A percentile compares a stretch with the other conserved stretches of the same genome.
Evolutionary conservation across 2,888 invertebrate genomes (phyloP).

Genomic region (Quadroppia sp.): DNA sequence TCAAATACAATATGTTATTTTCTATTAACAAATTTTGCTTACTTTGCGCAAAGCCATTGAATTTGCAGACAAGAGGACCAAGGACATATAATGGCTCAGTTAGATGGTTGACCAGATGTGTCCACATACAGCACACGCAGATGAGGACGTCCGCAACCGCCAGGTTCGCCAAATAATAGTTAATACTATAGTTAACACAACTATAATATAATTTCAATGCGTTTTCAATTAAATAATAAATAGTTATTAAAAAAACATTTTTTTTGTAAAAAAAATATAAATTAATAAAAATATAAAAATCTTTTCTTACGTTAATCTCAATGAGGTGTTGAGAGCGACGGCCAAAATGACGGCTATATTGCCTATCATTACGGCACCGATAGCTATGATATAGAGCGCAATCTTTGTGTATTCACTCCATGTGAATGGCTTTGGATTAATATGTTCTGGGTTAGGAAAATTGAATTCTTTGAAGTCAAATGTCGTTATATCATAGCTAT

Average conservation of each 20-base stretch:
- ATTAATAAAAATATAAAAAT: neutral
- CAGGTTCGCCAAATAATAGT: conserved; percentile 51
- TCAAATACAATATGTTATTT: no score
- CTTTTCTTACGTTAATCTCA: conserved; percentile 48
- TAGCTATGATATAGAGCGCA: conserved; percentile 48
- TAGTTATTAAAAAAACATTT: no score
- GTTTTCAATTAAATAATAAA: no score
- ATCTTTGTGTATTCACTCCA: conserved; percentile 48
- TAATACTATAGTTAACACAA: conserved; percentile 45
- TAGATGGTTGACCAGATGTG: conserved; percentile 50
- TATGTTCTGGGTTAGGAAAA: neutral
- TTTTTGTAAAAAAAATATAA: no score
- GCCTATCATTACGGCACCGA: conserved; percentile 49
- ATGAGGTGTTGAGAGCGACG: conserved; percentile 49
- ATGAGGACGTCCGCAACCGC: conserved; percentile 51
- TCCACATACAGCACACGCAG: conserved; percentile 51
- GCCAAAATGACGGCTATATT: conserved; percentile 50
- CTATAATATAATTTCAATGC: neutral
- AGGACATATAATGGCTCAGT: conserved; percentile 49
- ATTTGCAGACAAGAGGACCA: conserved; percentile 50
- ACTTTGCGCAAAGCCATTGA: conserved; percentile 51
- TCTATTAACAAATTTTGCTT: no score
- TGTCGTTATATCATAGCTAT: neutral
- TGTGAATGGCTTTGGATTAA: conserved; percentile 28
- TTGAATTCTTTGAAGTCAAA: neutral